Evolutionary conservation across 2,113 vertebrate genomes (phyloP).

Genomic region (Lophura nycthemera): DNA sequence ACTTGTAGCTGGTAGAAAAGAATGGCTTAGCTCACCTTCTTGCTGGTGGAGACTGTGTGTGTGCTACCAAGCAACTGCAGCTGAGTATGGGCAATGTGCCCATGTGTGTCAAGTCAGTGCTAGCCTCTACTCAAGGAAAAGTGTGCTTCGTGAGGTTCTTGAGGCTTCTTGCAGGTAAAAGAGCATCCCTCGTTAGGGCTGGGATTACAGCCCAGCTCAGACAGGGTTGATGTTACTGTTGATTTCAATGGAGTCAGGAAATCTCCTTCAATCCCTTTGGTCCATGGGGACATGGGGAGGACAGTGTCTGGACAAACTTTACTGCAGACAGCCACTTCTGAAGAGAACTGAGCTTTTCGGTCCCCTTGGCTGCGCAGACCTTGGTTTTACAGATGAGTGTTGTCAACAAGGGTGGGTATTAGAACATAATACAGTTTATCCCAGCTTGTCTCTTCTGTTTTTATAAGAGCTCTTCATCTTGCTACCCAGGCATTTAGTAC

Average conservation of each 20-base stretch:
- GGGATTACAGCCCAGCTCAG: neutral
- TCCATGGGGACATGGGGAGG: fast-evolving
- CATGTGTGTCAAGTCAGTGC: fast-evolving
- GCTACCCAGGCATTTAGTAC: conserved; percentile 17
- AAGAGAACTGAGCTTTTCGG: conserved; percentile 40
- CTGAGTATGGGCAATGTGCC: fast-evolving
- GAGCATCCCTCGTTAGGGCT: neutral
- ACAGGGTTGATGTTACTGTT: neutral
- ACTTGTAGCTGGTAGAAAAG: neutral
- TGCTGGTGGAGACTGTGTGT: neutral
- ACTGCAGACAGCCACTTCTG: neutral
- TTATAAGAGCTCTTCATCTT: conserved; percentile 53
- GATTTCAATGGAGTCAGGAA: neutral
- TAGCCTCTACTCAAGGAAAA: fast-evolving
- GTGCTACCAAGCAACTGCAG: neutral
- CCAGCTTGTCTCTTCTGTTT: neutral
- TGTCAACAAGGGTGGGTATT: conserved; percentile 5
- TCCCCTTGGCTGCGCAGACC: neutral
- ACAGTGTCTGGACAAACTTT: neutral
- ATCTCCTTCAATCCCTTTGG: fast-evolving
- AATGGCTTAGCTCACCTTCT: neutral
- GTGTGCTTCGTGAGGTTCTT: neutral
- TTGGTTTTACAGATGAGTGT: conserved; percentile 7
- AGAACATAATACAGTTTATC: conserved; percentile 15
- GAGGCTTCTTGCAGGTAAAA: neutral